Evolutionary conservation across 2,797 vertebrate genomes (phyloP).

Genomic region (Crenichthys baileyi): DNA sequence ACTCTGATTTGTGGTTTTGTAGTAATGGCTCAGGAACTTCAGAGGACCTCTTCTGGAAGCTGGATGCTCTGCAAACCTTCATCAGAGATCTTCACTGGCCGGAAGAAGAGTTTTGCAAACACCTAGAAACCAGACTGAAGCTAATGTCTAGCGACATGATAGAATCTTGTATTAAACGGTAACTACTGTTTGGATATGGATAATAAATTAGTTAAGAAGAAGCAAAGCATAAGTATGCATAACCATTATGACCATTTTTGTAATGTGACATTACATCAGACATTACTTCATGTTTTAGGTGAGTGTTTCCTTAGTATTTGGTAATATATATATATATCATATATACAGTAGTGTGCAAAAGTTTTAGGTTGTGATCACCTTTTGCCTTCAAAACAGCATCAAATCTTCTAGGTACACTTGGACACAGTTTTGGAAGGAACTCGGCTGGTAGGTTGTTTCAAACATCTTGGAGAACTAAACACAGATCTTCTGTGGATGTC

Average conservation of each 20-base stretch:
- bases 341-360: too few species aligned
- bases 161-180: conserved; percentile 97
- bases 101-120: conserved; percentile 98
- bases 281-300: background rate
- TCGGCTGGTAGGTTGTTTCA: too few species aligned
- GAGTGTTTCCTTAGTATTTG: background rate
- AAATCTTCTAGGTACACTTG: too few species aligned
- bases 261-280: background rate
- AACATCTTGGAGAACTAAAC: too few species aligned
- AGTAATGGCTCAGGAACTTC: conserved; percentile 98
- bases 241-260: background rate
- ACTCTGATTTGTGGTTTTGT: conserved; percentile 34
- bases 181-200: background rate
- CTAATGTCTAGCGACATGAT: conserved; percentile 99
- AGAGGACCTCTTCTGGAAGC: conserved; percentile 99
- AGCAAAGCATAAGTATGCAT: background rate
- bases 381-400: too few species aligned
- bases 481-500: too few species aligned
- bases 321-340: too few species aligned
- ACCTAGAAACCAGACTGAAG: conserved; percentile 95
- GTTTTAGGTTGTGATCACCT: too few species aligned
- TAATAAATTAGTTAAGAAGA: background rate
- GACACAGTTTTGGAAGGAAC: too few species aligned
- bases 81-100: conserved; percentile 98
- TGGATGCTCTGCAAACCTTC: conserved; percentile 98